Base-by-base conservation (phyloP, 2,888 invertebrate genomes). In the Lepidochrysops patricia region DNA sequence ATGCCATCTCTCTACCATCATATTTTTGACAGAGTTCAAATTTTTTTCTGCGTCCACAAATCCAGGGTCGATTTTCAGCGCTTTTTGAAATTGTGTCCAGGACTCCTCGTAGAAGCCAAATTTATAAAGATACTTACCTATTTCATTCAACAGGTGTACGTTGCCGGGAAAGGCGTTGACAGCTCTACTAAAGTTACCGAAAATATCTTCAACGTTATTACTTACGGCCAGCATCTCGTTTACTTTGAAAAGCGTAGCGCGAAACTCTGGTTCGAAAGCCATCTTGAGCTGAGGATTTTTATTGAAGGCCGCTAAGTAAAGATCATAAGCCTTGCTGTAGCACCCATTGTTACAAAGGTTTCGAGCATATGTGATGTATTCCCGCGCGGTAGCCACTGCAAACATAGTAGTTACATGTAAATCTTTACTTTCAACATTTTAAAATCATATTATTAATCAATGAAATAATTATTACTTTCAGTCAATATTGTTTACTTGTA, bases 1-100 rank as follows among this genome's bases (percentile, higher is more conserved):
- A 77, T 96, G 96, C 96, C 96, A 96, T 57, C 95, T 82, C 63
- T 94, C 94, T 49, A 96, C 90, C 61, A 94, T 80, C 64, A 92
- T 81, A 75, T 93, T 93, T 69, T 92, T 92, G 0, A 93, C 82
- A 64, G 93, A 93, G 72, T 94, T 91, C 15, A 94, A 79, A 74
- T 93, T 93, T 72, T 92, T 92, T 69, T 92, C 91, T 12, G 92
- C 92, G 66, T 87, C 85, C 0, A 92, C 84, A 73, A 84, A 91
- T 34, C 82, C 76, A 0, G 86, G 79, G 68, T 92, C 86, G 1
- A 86, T 66, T 61, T 74, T 70, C 5, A 92, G 71, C 6, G 92
- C 91, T 68, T 83, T 87, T 61, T 89, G 79, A 64, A 93, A 92
- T 67, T 92, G 91, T 29, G 76, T 69, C 72, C 90, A 90, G 7